Conservation (phyloP, 2,797 vertebrate species). For the Falco berigora region DNA sequence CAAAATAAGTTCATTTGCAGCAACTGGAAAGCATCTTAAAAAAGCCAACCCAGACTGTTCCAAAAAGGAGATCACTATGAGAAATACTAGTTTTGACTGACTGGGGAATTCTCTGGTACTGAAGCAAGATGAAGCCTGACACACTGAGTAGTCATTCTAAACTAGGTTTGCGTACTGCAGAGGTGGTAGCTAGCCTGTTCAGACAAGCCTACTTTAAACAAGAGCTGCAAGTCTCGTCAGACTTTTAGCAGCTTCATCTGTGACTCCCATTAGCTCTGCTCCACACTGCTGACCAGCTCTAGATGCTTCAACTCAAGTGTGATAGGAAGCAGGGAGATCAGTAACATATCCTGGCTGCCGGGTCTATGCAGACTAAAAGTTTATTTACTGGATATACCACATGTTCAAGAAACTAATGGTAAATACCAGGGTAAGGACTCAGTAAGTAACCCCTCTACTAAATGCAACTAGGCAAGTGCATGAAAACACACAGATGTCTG, state of each 20-base stretch:
- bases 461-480: not conserved
- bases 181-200: slow-evolving; percentile 34
- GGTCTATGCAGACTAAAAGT: not conserved
- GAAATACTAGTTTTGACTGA: not conserved
- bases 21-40: not conserved
- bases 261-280: not conserved
- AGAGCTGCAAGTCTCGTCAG: not conserved
- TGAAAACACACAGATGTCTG: not conserved
- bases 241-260: not conserved
- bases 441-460: not conserved
- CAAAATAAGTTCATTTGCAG: not conserved
- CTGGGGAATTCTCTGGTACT: not conserved
- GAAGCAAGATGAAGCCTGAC: not conserved
- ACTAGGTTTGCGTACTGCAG: slow-evolving; percentile 14
- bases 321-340: not conserved
- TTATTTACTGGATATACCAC: not conserved
- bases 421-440: not conserved
- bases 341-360: not conserved
- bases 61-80: not conserved
- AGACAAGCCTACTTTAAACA: slow-evolving; percentile 29
- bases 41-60: not conserved
- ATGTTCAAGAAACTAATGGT: not conserved
- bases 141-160: not conserved
- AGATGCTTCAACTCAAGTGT: not conserved
- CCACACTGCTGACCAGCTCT: fast-evolving